Conservation (phyloP, 2,113 vertebrate genomes). For the Jacana jacana region DNA sequence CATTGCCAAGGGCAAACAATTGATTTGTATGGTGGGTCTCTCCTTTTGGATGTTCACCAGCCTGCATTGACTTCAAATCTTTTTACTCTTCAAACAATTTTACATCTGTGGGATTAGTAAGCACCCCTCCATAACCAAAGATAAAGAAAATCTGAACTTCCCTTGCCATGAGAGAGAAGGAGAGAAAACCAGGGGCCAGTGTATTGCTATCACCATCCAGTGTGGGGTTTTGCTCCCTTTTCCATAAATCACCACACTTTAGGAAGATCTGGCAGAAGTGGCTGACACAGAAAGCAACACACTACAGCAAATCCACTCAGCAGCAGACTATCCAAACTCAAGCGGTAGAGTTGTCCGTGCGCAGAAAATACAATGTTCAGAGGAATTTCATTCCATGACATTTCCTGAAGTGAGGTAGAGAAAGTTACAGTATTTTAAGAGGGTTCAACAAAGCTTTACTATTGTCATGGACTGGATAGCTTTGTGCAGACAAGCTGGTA, state of each 20-base stretch:
- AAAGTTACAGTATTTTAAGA: not conserved
- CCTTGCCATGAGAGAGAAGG: not conserved
- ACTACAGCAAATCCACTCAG: not conserved
- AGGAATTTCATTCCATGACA: not conserved
- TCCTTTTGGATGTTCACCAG: not conserved
- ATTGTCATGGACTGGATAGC: not conserved
- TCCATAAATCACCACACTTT: not conserved
- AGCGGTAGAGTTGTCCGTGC: not conserved
- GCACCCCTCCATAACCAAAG: not conserved
- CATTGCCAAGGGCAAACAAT: not conserved
- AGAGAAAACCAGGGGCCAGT: not conserved
- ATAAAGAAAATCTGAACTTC: not conserved
- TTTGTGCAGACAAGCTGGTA: not conserved
- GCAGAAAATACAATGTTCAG: not conserved
- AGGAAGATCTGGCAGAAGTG: not conserved
- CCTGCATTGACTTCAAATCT: not conserved
- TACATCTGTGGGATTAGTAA: not conserved
- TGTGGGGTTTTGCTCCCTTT: not conserved
- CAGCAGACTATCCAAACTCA: not conserved
- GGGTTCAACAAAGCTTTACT: not conserved
- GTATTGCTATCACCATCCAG: not conserved
- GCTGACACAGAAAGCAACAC: not conserved
- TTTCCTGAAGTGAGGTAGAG: not conserved
- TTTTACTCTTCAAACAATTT: not conserved
- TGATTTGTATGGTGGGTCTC: not conserved